Percentiles rank a stretch among this genome's conserved stretches.
Evolutionary conservation across 2,888 invertebrate species (phyloP).

Genomic region (Xylocampa areola): DNA sequence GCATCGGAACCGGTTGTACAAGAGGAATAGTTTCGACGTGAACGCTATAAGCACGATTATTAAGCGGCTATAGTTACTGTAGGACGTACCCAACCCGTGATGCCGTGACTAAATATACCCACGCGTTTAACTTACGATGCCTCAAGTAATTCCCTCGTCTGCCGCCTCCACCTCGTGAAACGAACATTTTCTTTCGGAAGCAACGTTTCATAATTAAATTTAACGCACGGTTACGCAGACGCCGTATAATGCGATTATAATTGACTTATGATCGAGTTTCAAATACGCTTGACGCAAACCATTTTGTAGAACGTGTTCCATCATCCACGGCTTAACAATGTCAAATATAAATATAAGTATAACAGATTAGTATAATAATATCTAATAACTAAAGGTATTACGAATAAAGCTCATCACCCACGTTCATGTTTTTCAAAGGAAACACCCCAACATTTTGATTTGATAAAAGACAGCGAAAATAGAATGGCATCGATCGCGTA

Average conservation of each 20-base stretch:
- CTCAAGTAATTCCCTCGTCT: constrained; percentile 74
- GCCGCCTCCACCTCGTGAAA: constrained; percentile 57
- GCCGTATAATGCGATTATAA: constrained; percentile 80
- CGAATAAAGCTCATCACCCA: constrained; percentile 12
- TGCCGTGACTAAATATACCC: constrained; percentile 86
- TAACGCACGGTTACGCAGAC: constrained; percentile 80
- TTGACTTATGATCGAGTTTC: constrained; percentile 75
- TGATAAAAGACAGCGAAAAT: constrained; percentile 30
- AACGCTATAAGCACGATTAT: constrained; percentile 72
- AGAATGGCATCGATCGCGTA: constrained; percentile 60
- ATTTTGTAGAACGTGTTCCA: constrained; percentile 45
- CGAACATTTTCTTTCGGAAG: constrained; percentile 74
- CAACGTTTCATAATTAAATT: constrained; percentile 81
- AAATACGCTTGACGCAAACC: constrained; percentile 62
- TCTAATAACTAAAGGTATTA: constrained; percentile 26
- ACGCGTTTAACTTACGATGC: constrained; percentile 82
- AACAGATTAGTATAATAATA: constrained; percentile 37
- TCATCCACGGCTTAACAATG: constrained; percentile 31
- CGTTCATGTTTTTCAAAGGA: constrained; percentile 37
- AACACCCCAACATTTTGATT: constrained; percentile 42
- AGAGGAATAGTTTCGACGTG: constrained; percentile 78
- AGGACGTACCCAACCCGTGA: constrained; percentile 77
- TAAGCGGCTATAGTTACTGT: constrained; percentile 75
- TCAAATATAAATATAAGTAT: constrained; percentile 2
- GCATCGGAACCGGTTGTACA: constrained; percentile 79